These are phyloP conservation scores for Xestia rhomboidea DNA, from an alignment of 2,888 invertebrate species.

Conservation along the genomic window DNA sequence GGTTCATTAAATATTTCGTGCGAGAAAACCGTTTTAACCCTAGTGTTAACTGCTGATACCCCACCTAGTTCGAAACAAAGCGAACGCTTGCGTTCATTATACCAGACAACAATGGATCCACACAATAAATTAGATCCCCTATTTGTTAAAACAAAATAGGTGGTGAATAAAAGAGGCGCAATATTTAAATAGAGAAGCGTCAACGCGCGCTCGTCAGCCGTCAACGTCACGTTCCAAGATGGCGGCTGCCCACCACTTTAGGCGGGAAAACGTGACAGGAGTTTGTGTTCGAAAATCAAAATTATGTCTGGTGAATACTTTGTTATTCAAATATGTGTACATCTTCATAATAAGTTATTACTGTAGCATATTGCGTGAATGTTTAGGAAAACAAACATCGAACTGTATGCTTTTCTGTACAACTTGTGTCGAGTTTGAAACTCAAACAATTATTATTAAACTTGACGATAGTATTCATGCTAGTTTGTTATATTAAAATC, in stretches of 20 bases:
- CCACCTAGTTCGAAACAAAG: constrained; percentile 66
- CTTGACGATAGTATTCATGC: neutral
- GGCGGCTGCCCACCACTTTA: constrained; percentile 83
- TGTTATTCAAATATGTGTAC: constrained; percentile 66
- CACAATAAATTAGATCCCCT: constrained; percentile 83
- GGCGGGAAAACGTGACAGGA: constrained; percentile 83
- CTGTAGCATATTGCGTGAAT: constrained; percentile 50
- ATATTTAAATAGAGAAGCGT: constrained; percentile 85
- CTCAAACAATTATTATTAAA: constrained; percentile 28
- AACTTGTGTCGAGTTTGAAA: constrained; percentile 31
- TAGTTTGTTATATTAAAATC: constrained; percentile 13
- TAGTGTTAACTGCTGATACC: constrained; percentile 47
- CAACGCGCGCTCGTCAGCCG: constrained; percentile 76
- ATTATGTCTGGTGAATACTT: constrained; percentile 63
- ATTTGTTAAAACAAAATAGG: constrained; percentile 76
- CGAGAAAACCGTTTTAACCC: constrained; percentile 43
- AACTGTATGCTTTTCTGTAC: constrained; percentile 29
- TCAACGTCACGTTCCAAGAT: constrained; percentile 87
- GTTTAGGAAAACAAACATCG: constrained; percentile 46
- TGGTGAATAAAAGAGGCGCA: constrained; percentile 80
- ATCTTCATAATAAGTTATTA: constrained; percentile 65
- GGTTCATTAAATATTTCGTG: constrained; percentile 43
- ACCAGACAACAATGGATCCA: constrained; percentile 77
- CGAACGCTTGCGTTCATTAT: constrained; percentile 74
- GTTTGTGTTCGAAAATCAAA: constrained; percentile 75